phyloP scores from a whole-genome alignment of 1,140 invertebrate species.

The Drosophila persimilis region DNA sequence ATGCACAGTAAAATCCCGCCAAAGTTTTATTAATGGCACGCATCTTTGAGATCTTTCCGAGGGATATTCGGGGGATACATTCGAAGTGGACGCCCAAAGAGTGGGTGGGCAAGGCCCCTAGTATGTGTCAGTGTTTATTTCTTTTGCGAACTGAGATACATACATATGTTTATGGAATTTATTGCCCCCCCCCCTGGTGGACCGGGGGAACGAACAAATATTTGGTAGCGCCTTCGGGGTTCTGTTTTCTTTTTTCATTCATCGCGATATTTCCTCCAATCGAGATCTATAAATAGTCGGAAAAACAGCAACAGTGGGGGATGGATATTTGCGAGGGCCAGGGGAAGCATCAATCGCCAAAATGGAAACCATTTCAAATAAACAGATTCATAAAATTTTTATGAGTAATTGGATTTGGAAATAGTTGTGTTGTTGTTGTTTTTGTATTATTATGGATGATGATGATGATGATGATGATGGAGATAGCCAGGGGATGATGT shows the following conservation, averaged over 20 bases:
- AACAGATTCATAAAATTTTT: conserved; percentile 78
- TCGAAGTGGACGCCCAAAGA: conserved; percentile 4
- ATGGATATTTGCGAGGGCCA: not conserved
- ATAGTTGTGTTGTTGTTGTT: conserved; percentile 14
- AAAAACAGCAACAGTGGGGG: conserved; percentile 10
- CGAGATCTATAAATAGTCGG: conserved; percentile 46
- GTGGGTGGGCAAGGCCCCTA: conserved; percentile 12
- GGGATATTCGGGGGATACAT: not conserved
- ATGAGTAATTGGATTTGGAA: conserved; percentile 71
- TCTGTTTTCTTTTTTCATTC: conserved; percentile 60
- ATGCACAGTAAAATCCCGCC: conserved; percentile 39
- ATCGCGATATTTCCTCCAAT: conserved; percentile 36
- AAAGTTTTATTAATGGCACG: conserved; percentile 76
- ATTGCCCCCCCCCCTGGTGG: conserved; percentile 10
- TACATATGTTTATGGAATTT: conserved; percentile 20
- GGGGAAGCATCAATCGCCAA: conserved; percentile 37
- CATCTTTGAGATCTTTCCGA: conserved; percentile 29
- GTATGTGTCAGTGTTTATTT: conserved; percentile 3
- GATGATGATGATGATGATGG: conserved; percentile 14
- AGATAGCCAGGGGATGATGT: conserved; percentile 27
- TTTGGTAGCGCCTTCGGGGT: conserved; percentile 37
- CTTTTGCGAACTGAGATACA: conserved; percentile 21
- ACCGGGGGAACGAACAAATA: conserved; percentile 1
- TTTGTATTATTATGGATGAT: conserved; percentile 16
- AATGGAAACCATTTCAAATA: conserved; percentile 54